phyloP scores from a whole-genome alignment of 2,797 vertebrate genomes.

The Luscinia megarhynchos region DNA sequence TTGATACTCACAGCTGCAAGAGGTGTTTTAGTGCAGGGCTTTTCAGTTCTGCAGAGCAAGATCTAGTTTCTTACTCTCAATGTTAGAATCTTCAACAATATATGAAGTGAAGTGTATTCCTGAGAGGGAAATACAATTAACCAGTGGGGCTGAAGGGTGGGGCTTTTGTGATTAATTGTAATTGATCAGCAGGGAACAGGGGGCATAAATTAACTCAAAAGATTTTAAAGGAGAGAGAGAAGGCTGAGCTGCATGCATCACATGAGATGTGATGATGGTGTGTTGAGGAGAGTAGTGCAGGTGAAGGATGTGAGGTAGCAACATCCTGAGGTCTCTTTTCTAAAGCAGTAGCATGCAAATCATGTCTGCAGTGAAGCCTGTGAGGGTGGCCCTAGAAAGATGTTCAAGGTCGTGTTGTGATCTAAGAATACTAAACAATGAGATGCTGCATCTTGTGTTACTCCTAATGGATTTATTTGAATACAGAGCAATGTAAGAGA shows the following conservation, averaged over 20 bases:
- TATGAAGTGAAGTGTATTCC: background rate
- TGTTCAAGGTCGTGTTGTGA: background rate
- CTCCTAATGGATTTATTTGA: background rate
- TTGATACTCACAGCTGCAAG: constrained; percentile 5
- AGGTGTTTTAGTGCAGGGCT: background rate
- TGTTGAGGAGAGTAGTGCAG: background rate
- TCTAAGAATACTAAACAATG: background rate
- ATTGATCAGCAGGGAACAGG: background rate
- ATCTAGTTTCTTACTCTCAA: background rate
- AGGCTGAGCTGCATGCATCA: background rate
- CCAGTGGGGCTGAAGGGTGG: background rate
- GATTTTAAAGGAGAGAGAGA: background rate
- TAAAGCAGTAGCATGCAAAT: background rate
- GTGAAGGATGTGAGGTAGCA: background rate
- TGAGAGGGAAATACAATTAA: background rate
- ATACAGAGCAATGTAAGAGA: background rate
- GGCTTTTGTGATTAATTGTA: background rate
- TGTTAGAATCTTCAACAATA: background rate
- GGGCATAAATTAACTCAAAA: background rate
- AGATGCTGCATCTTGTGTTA: background rate
- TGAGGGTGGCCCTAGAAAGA: background rate
- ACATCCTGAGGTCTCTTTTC: background rate
- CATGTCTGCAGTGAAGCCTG: background rate
- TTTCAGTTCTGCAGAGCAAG: background rate
- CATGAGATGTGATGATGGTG: background rate